Evolutionary conservation across 2,888 invertebrate species (phyloP).

Genomic region (Drosophila merina): DNA sequence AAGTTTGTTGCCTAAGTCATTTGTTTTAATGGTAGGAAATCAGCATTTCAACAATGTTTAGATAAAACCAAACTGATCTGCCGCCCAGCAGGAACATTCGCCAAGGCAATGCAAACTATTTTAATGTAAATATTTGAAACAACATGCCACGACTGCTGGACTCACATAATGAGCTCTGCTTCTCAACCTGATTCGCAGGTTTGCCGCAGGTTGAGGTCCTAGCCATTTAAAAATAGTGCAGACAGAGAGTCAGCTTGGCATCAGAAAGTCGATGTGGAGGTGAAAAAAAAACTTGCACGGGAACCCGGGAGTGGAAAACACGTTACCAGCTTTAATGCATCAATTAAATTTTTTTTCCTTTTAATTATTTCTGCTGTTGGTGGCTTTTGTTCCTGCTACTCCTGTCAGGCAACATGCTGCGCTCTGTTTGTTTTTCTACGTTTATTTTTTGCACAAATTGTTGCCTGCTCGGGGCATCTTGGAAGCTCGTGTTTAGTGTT

Average conservation of each 20-base stretch:
- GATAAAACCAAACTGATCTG: constrained; percentile 18
- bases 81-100: constrained; percentile 32
- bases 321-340: constrained; percentile 75
- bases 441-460: constrained; percentile 43
- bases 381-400: constrained; percentile 64
- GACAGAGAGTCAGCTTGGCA: constrained; percentile 23
- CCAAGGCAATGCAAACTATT: constrained; percentile 54
- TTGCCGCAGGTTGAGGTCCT: constrained; percentile 11
- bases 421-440: constrained; percentile 53
- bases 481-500: constrained; percentile 52
- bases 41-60: constrained; percentile 24
- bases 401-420: constrained; percentile 68
- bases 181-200: constrained; percentile 15
- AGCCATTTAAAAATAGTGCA: constrained; percentile 72
- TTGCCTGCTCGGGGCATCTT: constrained; percentile 52
- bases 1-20: constrained; percentile 38
- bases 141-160: constrained; percentile 39
- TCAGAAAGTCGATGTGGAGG: constrained; percentile 38
- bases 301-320: constrained; percentile 56
- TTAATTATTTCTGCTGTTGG: constrained; percentile 64
- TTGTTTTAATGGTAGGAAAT: constrained; percentile 29
- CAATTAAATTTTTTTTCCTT: constrained; percentile 79
- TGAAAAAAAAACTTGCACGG: constrained; percentile 32
- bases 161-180: constrained; percentile 59
- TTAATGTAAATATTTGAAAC: constrained; percentile 74